Evolutionary conservation across 2,888 invertebrate species (phyloP).

Genomic region (Pseudococcus jackbeardsleyi): DNA sequence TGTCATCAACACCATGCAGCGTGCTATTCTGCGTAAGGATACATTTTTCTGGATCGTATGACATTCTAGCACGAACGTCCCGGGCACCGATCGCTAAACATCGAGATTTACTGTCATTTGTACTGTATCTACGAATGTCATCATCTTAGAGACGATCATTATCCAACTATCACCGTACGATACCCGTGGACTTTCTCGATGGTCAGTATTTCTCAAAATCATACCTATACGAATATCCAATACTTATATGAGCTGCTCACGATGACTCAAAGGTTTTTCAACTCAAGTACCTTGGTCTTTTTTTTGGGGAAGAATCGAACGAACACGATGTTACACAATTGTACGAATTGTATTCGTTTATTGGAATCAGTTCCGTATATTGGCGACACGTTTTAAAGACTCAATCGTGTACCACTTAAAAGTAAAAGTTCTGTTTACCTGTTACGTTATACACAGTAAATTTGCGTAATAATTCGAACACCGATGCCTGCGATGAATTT

Average conservation of each 20-base stretch:
- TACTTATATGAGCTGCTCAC: not conserved
- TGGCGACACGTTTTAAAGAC: constrained; percentile 55
- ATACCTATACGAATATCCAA: no score
- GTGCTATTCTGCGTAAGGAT: not conserved
- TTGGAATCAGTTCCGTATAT: constrained; percentile 57
- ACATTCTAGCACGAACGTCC: constrained; percentile 20
- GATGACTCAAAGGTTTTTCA: not conserved
- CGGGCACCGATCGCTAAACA: not conserved
- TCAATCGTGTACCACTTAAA: constrained; percentile 59
- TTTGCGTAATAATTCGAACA: constrained; percentile 60
- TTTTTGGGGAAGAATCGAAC: constrained; percentile 8
- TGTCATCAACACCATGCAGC: constrained; percentile 10
- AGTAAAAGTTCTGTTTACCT: constrained; percentile 60
- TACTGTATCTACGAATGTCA: not conserved
- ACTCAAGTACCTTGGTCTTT: not conserved
- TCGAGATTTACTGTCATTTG: constrained; percentile 21
- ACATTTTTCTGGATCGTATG: not conserved
- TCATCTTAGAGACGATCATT: not conserved
- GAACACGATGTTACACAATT: constrained; percentile 3
- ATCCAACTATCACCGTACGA: not conserved
- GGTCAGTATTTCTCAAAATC: no score
- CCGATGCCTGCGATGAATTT: constrained; percentile 31
- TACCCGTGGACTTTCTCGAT: not conserved
- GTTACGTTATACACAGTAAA: constrained; percentile 36
- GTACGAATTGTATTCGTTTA: constrained; percentile 41